These are phyloP conservation scores for Platycercus adscitus DNA, from an alignment of 2,113 vertebrate species.

Conservation along the genomic window DNA sequence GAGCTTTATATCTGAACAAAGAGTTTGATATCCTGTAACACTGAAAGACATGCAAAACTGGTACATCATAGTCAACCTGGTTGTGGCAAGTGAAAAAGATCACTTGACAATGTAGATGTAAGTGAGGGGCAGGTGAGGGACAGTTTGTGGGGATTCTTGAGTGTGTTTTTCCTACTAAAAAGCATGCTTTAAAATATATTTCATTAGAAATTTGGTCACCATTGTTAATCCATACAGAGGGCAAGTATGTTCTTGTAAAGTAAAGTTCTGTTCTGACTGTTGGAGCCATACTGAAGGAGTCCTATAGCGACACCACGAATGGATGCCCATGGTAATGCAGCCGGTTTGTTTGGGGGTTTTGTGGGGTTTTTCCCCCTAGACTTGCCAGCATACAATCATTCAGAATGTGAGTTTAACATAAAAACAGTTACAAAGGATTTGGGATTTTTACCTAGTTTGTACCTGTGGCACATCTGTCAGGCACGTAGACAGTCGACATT, in stretches of 20 bases:
- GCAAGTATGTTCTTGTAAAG: background rate
- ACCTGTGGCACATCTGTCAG: background rate
- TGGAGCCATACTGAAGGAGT: background rate
- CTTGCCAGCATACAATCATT: background rate
- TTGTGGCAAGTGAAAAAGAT: background rate
- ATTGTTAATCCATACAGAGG: background rate
- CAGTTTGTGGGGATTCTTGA: background rate
- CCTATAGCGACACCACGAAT: background rate
- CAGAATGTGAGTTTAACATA: background rate
- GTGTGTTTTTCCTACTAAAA: background rate
- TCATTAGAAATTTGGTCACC: background rate
- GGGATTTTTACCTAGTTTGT: background rate
- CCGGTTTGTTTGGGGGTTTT: background rate
- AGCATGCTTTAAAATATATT: background rate
- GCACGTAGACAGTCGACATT: background rate
- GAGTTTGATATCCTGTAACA: background rate
- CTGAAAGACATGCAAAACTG: background rate
- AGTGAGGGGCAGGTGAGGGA: background rate
- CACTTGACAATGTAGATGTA: background rate
- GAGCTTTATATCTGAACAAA: background rate
- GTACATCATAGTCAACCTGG: background rate
- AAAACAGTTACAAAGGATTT: background rate
- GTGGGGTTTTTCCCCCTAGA: fast-evolving
- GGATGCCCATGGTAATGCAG: background rate
- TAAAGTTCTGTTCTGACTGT: background rate